Conservation (phyloP, 2,113 vertebrate species). For the Chamaetylas fuelleborni region DNA sequence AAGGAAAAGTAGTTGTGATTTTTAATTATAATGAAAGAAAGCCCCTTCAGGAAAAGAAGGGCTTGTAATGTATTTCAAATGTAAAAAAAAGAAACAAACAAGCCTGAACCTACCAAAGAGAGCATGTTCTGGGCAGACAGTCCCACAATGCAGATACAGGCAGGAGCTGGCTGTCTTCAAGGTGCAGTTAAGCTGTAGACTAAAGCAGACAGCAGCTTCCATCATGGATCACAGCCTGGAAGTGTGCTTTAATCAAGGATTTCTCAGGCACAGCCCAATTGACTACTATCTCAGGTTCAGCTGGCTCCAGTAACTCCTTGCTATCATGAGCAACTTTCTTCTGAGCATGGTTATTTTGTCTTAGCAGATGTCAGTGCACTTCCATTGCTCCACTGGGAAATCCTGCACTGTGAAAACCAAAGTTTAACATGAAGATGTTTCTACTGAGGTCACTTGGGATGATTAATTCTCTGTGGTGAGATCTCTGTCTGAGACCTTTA, state of each 20-base stretch:
- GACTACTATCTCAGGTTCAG: not conserved
- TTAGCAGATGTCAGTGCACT: not conserved
- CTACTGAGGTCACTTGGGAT: not conserved
- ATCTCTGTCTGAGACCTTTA: not conserved
- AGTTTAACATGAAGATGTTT: not conserved
- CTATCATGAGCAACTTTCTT: not conserved
- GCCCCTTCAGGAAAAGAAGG: not conserved
- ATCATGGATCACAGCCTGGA: not conserved
- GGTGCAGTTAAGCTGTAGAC: not conserved
- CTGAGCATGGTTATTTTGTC: not conserved
- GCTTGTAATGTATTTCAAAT: not conserved
- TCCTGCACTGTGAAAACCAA: not conserved
- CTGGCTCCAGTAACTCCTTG: not conserved
- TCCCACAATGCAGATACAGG: not conserved
- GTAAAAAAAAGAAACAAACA: not conserved
- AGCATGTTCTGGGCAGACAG: rapidly evolving
- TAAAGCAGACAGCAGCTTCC: not conserved
- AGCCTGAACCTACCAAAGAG: not conserved
- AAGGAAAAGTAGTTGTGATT: not conserved
- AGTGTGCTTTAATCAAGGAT: not conserved
- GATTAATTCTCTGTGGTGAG: not conserved
- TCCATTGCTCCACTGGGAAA: not conserved
- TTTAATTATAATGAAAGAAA: not conserved
- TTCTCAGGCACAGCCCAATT: not conserved
- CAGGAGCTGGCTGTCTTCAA: not conserved